These are phyloP conservation scores for Micrasema longulum DNA, from an alignment of 1,140 invertebrate species.

Conservation along the genomic window DNA sequence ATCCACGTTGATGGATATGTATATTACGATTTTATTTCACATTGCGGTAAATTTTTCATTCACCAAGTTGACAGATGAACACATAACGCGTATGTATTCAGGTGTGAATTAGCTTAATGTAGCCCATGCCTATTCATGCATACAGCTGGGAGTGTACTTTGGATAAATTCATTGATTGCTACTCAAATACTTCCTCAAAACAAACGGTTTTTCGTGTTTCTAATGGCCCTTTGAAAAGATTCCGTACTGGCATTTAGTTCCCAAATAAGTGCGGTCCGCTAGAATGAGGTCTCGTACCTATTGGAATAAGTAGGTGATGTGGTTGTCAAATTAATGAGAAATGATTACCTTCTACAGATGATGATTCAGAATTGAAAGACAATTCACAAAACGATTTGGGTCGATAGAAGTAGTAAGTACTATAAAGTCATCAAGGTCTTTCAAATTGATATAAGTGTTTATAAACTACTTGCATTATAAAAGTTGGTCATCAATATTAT, in stretches of 20 bases:
- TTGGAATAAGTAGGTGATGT: constrained; percentile 18
- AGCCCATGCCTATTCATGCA: too few species aligned
- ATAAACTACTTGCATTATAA: too few species aligned
- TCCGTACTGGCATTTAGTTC: background rate
- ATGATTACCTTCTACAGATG: constrained; percentile 13
- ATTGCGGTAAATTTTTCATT: too few species aligned
- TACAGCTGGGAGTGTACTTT: too few species aligned
- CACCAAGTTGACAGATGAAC: too few species aligned
- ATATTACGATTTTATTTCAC: too few species aligned
- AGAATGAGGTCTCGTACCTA: constrained; percentile 2
- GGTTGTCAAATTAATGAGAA: constrained; percentile 27
- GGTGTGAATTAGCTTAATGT: too few species aligned
- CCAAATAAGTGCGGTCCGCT: background rate
- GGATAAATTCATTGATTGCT: background rate
- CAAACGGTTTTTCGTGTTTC: background rate
- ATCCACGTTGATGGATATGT: too few species aligned
- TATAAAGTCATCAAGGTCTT: too few species aligned
- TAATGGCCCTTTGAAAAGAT: constrained; percentile 16
- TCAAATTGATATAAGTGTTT: too few species aligned
- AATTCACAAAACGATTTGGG: constrained; percentile 7
- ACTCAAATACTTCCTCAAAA: constrained; percentile 18
- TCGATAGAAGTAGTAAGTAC: background rate
- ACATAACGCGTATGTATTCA: too few species aligned
- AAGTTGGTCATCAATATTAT: too few species aligned
- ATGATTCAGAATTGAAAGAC: background rate